phyloP scores from a whole-genome alignment of 1,140 invertebrate species.

The Drosophila kepulauana region DNA sequence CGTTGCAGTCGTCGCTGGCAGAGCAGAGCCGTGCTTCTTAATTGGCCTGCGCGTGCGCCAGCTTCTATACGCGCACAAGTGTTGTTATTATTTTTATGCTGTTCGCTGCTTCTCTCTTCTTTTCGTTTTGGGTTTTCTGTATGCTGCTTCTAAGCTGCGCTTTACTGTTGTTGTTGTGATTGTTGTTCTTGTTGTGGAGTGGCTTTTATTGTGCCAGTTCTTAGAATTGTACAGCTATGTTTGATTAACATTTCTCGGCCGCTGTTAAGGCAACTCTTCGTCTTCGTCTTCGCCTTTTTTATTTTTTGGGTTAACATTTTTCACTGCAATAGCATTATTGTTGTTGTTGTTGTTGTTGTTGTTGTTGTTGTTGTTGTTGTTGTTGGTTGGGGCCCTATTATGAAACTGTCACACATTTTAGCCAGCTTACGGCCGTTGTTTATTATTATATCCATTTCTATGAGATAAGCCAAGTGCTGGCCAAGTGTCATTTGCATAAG shows the following conservation, averaged over 20 bases:
- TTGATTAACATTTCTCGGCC: conserved; percentile 73
- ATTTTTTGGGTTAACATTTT: conserved; percentile 41
- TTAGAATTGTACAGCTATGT: conserved; percentile 79
- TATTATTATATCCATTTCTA: conserved; percentile 59
- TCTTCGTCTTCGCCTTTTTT: neutral
- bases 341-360: neutral
- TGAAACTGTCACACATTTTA: conserved; percentile 78
- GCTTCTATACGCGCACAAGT: conserved; percentile 58
- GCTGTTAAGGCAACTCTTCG: conserved; percentile 21
- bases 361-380: neutral
- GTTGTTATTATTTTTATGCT: conserved; percentile 36
- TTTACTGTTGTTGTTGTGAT: conserved; percentile 27
- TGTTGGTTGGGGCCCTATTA: conserved; percentile 51
- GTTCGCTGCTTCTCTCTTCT: conserved; percentile 31
- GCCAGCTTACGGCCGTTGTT: conserved; percentile 58
- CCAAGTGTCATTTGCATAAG: conserved; percentile 63
- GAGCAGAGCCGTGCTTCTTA: conserved; percentile 53
- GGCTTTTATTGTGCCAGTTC: conserved; percentile 77
- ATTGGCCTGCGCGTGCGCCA: conserved; percentile 64
- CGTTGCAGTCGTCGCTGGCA: conserved; percentile 2
- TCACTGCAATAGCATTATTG: conserved; percentile 19
- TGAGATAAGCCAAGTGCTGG: conserved; percentile 57
- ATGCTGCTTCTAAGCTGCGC: conserved; percentile 39
- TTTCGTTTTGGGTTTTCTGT: conserved; percentile 48
- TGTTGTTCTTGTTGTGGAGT: conserved; percentile 47